A percentile compares a stretch with the other conserved stretches of the same genome.
Evolutionary conservation across 2,797 vertebrate genomes (phyloP).

Genomic region (Zenarchopterus dispar): DNA sequence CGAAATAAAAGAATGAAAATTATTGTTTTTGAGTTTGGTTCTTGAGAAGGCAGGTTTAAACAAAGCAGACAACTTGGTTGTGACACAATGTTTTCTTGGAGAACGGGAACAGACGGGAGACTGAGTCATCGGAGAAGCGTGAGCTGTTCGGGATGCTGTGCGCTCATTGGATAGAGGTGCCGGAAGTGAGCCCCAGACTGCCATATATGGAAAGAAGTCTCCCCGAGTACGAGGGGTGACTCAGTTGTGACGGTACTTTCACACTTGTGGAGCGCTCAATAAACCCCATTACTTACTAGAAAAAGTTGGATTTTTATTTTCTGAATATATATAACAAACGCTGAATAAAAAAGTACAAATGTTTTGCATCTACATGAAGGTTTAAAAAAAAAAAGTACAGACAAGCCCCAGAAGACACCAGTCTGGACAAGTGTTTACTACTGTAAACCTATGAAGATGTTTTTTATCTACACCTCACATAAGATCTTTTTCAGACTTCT

Average conservation of each 20-base stretch:
- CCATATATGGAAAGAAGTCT: slow-evolving; percentile 73
- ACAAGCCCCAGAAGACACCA: background rate
- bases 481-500: too few relatives aligned
- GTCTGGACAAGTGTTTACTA: too few relatives aligned
- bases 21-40: background rate
- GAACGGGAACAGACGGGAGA: slow-evolving; percentile 43
- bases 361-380: background rate
- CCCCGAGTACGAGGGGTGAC: slow-evolving; percentile 13
- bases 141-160: slow-evolving; percentile 8
- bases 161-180: slow-evolving; percentile 64
- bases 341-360: background rate
- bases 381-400: background rate
- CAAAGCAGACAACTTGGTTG: background rate
- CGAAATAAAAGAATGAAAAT: slow-evolving; percentile 68
- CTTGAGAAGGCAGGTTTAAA: background rate
- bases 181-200: slow-evolving; percentile 67
- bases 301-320: background rate
- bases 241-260: too few relatives aligned
- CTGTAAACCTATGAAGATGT: too few relatives aligned
- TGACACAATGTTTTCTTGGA: background rate
- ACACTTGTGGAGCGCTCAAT: too few relatives aligned
- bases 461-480: too few relatives aligned
- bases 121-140: slow-evolving; percentile 60
- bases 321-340: background rate
- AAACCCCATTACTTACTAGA: too few relatives aligned